Evolutionary conservation across 2,113 vertebrate species (phyloP), one percentile per base, ranked within the genome.

Genomic region (Dasyurus viverrinus): DNA sequence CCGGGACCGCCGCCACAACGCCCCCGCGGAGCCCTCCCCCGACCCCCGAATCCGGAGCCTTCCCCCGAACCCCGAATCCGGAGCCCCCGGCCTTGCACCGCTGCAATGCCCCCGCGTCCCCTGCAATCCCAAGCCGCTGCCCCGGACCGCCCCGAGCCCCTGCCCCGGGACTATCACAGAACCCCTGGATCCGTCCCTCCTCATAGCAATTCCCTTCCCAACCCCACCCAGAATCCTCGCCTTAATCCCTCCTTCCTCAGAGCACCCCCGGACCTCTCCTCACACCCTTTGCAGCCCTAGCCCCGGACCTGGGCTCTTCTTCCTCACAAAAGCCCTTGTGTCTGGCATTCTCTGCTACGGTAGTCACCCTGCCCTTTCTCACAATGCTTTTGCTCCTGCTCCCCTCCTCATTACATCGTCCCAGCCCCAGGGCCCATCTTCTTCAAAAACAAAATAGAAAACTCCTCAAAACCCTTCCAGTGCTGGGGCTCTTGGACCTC

Each of bases 401-500:
- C 91, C 36, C 42, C 57, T 53, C 42, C 57, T 53, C n/a, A 36
- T 54, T 16, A 24, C 25, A 52, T 92, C 19, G n/a, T 89, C 11
- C 23, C 24, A 46, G n/a, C 23, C 1, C 1, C 36, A 89, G 76
- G 76, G 14, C 30, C 76, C 36, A 36, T 16, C 42, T 19, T 8
- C 7, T 25, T 55, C 10, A 53, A 53, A 54, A 22, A 54, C 4
- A 48, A 48, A 48, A 48, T 0, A 48, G 7, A 57, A 55, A 55
- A 25, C 25, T 26, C 68, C 90, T 11, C 9, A 48, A 48, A 48
- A 48, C 48, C 36, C 0, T 50, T n/a, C 3, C 24, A 54, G 42
- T 27, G 90, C 36, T 95, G 93, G 93, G 93, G 84, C 94, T 96
- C 96, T 42, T 8, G 46, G 89, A 53, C 19, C 3, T 48, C 68